Base-by-base conservation (phyloP, 2,888 invertebrate species). In the Idaea straminata region DNA sequence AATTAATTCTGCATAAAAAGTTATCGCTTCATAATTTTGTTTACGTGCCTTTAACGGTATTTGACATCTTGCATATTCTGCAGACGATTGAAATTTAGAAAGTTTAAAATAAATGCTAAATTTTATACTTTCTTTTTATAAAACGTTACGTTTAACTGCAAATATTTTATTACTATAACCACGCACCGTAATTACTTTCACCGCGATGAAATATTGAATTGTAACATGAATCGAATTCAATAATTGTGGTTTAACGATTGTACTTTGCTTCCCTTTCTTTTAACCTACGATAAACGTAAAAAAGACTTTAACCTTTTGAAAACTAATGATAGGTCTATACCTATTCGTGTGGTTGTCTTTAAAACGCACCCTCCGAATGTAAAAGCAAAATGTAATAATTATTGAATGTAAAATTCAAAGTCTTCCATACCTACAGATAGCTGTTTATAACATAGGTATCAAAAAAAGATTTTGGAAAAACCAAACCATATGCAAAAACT, bases 11-110 rank as follows among this genome's bases (percentile, higher is more conserved):
- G 47, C 47, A 47, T 47, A 47, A 47, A 47, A 47, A 47, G 47
- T 72, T 66, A 38, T 61, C 60, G 61, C 38, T 61, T 6, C 7
- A 35, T 62, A 68, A 66, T 68, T 60, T 63, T 58, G 10, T 63
- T 66, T 66, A 47, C 47, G 47, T 47, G 13, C 47, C 36, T 25
- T 25, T 36, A 47, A 47, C 47, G 47, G 47, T 5, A 47, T 47
- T 47, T 47, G 47, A 47, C 47, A 47, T 47, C 47, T 47, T 13
- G 47, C 47, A 47, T 47, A 47, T 47, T 47, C 47, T 36, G 47
- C 47, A 13, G 47, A 47, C 47, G 47, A 47, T 47, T 47, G 47
- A 47, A 47, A 47, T 13, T 47, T 47, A 47, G 47, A 47, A 47
- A 47, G 47, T 47, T 47, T 3, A 47, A 47, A 47, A 47, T 47